phyloP scores from a whole-genome alignment of 2,797 vertebrate genomes.

The Pseudochirops cupreus region DNA sequence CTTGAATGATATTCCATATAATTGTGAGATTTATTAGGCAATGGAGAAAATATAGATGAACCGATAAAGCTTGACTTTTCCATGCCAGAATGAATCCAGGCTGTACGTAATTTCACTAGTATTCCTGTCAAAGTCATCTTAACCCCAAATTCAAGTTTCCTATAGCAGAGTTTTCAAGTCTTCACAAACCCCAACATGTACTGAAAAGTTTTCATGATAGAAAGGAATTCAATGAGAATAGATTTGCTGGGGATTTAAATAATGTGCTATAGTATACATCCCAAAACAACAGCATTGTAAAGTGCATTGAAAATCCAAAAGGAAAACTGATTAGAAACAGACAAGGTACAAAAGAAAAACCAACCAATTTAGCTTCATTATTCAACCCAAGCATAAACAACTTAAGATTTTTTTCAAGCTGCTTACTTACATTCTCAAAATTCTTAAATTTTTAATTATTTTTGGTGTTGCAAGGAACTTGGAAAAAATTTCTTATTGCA shows the following conservation, averaged over 20 bases:
- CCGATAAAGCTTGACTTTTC: slow-evolving; percentile 56
- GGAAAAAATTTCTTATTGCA: slow-evolving; percentile 59
- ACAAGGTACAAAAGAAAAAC: slow-evolving; percentile 45
- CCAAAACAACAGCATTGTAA: slow-evolving; percentile 2
- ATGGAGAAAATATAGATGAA: slow-evolving; percentile 50
- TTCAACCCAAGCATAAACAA: slow-evolving; percentile 61
- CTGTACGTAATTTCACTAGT: slow-evolving; percentile 39
- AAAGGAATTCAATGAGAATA: slow-evolving; percentile 38
- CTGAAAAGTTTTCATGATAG: slow-evolving; percentile 38
- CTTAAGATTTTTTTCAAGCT: background rate
- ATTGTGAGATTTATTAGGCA: slow-evolving; percentile 65
- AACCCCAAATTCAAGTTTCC: slow-evolving; percentile 33
- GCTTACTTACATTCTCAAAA: slow-evolving; percentile 65
- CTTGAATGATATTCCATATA: slow-evolving; percentile 50
- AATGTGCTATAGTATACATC: slow-evolving; percentile 20
- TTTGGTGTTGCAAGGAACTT: slow-evolving; percentile 55
- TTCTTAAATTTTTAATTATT: slow-evolving; percentile 66
- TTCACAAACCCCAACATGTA: slow-evolving; percentile 4
- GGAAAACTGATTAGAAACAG: slow-evolving; percentile 69
- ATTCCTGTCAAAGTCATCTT: slow-evolving; percentile 42
- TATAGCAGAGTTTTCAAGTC: slow-evolving; percentile 30
- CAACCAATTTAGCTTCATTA: slow-evolving; percentile 37
- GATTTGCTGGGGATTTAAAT: slow-evolving; percentile 21
- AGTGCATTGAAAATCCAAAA: slow-evolving; percentile 64
- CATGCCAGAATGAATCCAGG: slow-evolving; percentile 54